Evolutionary conservation across 2,113 vertebrate species (phyloP), one percentile per base, ranked within the genome.

Genomic region (Lasiurus cinereus): DNA sequence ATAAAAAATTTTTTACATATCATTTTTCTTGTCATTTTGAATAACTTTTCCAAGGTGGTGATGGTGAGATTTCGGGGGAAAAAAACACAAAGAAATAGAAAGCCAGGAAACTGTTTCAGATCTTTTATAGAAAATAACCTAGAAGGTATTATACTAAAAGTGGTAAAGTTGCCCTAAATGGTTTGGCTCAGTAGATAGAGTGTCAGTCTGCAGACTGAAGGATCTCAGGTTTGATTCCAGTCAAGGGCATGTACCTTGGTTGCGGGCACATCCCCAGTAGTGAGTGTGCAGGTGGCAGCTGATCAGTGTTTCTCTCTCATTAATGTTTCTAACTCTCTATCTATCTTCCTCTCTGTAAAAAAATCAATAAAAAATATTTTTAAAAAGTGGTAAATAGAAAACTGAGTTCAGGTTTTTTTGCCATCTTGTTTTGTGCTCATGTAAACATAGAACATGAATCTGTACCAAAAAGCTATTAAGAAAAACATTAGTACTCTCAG

Each of bases 11-110:
- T 87, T 67, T 79, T 90, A 48, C 12, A 52, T 90, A n/a, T n/a
- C 43, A 66, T 21, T 83, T 64, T 94, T 85, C 29, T 80, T 93
- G 36, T 79, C 27, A 24, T 74, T 29, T 67, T 89, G 67, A 95
- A 8, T 83, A 54, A 62, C 6, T 85, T 91, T 33, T 90, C 21
- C 27, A 48, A 8, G 43, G 33, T 86, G 14, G 7, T 59, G 9
- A 4, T 88, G 10, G 52, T 46, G 66, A 11, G 8, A 66, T 72
- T 82, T 94, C 76, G 79, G 21, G 7, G 27, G 7, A 9, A 56
- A 56, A 52, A 93, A 54, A 52, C 15, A 27, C 13, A 39, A 14
- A 36, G 22, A 70, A 79, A 39, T 52, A 52, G 67, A 33, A 92
- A 77, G 33, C 39, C 11, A 83, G 29, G 50, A 83, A 83, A 80